Base-by-base conservation (phyloP, 2,888 invertebrate genomes). In the Aleiodes leptofemur region DNA sequence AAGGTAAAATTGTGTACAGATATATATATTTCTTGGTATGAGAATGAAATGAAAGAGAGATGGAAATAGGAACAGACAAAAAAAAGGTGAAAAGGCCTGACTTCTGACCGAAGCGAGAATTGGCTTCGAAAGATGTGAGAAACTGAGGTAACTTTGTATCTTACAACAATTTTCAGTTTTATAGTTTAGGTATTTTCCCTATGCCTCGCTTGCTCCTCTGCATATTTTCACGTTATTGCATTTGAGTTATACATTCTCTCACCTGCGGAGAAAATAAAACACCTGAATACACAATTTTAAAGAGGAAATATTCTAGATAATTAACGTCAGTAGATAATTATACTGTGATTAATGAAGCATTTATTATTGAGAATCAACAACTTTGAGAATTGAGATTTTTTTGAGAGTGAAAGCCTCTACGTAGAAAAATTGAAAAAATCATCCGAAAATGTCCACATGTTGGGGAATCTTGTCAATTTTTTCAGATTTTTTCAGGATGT, bases 131-230 rank as follows among this genome's bases (percentile, higher is more conserved):
- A 14, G 38, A 61, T 61, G 38, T 38, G 34, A 31, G 34, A 29
- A 69, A 51, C 68, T 57, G 56, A 56, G 23, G 50, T 51, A 69
- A 73, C 73, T 73, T 73, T 73, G 71, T 72, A 59, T 66, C 68
- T 72, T 51, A 68, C 57, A 43, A 59, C 56, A 48, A 11, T 50
- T 50, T 51, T 64, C 31, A 13, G 34, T 76, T 76, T 76, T 76
- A 76, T 76, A 69, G 76, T 76, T 72, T 59, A 50, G 53, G 69
- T 59, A 76, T 72, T 76, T 76, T 68, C 59, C 16, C 51, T 53
- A 59, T 23, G 8, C 57, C 72, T 51, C 51, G 14, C 16, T 48
- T 56, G 14, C 23, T 16, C 29, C 48, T 75, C 66, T 72, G 59
- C 76, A 72, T 72, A 72, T 59, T 59, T 59, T 34, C 9, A 14